Conservation (phyloP, 1,140 invertebrate species). For the Hyphantria cunea region DNA sequence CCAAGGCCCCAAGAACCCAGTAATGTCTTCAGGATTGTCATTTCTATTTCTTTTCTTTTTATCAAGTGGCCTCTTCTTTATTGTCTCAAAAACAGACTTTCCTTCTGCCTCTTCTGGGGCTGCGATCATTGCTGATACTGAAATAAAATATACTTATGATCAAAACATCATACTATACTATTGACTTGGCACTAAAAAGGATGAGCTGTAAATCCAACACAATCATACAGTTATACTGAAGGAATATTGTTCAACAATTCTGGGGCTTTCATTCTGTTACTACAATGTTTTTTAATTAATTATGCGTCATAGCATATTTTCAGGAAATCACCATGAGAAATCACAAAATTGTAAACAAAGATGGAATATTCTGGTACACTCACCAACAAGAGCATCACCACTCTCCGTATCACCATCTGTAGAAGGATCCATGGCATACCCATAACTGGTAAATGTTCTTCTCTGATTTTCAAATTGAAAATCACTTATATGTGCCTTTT, state of each 20-base stretch:
- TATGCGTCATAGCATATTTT: no score
- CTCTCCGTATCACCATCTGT: conserved; percentile 86
- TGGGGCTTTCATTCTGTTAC: no score
- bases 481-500: conserved; percentile 96
- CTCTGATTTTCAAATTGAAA: conserved; percentile 99
- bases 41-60: conserved; percentile 96
- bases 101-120: conserved; percentile 79
- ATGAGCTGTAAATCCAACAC: no score
- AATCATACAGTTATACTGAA: no score
- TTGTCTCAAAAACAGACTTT: conserved; percentile 95
- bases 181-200: no score
- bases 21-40: conserved; percentile 94
- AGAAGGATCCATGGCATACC: conserved; percentile 97
- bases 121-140: conserved; percentile 74
- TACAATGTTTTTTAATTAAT: no score
- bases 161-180: no score
- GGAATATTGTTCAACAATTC: no score
- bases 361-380: conserved; percentile 40
- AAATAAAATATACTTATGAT: conserved; percentile 10
- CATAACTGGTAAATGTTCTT: conserved; percentile 94
- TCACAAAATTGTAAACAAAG: no score
- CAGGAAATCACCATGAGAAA: no score
- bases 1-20: conserved; percentile 98
- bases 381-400: conserved; percentile 87
- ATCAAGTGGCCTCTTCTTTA: conserved; percentile 87